Base-by-base conservation (phyloP, 1,140 invertebrate genomes). In the Palaemon carinicauda region DNA sequence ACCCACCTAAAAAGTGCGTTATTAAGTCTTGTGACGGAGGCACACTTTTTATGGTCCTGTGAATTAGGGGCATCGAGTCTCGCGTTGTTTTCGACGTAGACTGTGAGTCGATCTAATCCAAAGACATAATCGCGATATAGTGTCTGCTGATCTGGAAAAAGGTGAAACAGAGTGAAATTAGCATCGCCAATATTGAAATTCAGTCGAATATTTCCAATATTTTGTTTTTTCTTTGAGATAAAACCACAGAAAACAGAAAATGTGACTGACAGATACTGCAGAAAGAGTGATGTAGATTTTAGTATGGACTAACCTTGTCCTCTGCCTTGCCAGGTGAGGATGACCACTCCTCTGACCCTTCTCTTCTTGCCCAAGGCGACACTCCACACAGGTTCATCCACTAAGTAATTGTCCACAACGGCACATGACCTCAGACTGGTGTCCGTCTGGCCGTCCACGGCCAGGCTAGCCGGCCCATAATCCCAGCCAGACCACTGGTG, bases 381-480 rank as follows among this genome's bases (percentile, higher is more conserved):
- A 90, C 93, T 93, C 93, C 93, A 93, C 31, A 93, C 91, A 0
- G 93, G 93, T 33, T 92, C 91, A 31, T 93, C 93, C 0, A 93
- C 92, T 89, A 93, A 93, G 82, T 93, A 93, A 90, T 93, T 94
- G 90, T 94, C 93, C 50, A 94, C 90, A 21, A 93, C 92, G 56
- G 93, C 92, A 89, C 93, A 94, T 19, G 91, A 90, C 17, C 91
- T 90, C 9, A 93, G 90, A 17, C 90, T 90, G 7, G 90, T 90
- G 81, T 92, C 91, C 53, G 85, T 87, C 24, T 89, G 90, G 15
- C 92, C 92, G 88, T 92, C 92, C 14, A 92, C 92, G 9, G 92
- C 92, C 56, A 92, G 88, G 1, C 90, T 90, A 7, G 91, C 90
- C 24, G 91, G 90, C 7, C 92, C 92, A 82, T 91, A 91, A 71